Evolutionary conservation across 1,140 invertebrate species (phyloP), one percentile per base, ranked within the genome.

Genomic region (Polypedilum pembai): DNA sequence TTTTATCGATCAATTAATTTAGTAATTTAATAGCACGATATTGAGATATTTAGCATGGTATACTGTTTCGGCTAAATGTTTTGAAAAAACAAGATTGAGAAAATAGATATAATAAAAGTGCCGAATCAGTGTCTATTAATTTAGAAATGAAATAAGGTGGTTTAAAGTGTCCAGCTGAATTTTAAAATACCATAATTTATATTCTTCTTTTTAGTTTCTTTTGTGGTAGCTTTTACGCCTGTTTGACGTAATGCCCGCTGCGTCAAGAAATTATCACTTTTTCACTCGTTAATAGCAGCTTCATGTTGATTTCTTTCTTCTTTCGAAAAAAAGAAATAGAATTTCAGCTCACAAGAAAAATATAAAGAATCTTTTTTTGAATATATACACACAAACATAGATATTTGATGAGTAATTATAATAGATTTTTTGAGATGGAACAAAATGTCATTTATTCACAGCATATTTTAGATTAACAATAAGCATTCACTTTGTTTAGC

Each of bases 251-350:
- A 56, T 56, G n/a, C 45, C 45, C n/a, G 45, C 45, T 56, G 45
- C n/a, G 45, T 56, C 45, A 56, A 56, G n/a, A 56, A 56, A 56
- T 56, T 56, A 56, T 56, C 45, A 56, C 45, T 56, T 56, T 56
- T 56, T 56, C 45, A 56, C 45, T 56, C 45, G 45, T 56, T 56
- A 56, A 56, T 56, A 56, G n/a, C 45, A 56, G 45, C n/a, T 56
- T 56, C 45, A n/a, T 56, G 45, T 56, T 56, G 45, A 56, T 56
- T 56, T 56, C 45, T 56, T 56, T 56, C 45, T n/a, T 56, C n/a
- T 56, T 56, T 56, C 24, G 24, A 33, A 33, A 33, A 33, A 3
- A 33, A 33, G 5, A 33, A 56, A 56, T 56, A 56, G 45, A 56
- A n/a, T 12, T 56, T 56, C n/a, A 56, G n/a, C 45, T 56, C 45